These are phyloP conservation scores for Momotus momota DNA, from an alignment of 2,797 vertebrate genomes.

Conservation along the genomic window DNA sequence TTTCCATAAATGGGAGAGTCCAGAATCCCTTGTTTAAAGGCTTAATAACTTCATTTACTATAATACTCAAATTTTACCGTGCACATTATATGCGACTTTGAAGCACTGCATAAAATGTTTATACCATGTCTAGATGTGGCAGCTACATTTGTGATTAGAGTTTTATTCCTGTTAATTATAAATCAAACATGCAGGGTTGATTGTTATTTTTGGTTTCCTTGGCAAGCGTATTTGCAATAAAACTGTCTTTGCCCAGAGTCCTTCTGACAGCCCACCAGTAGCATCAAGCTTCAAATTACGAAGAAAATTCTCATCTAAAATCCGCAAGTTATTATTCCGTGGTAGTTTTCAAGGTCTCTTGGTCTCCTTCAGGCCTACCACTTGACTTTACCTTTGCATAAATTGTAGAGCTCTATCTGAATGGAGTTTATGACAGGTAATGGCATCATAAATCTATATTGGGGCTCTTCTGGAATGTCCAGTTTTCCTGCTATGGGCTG, in stretches of 20 bases:
- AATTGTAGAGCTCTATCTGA: neutral
- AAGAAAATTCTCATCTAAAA: neutral
- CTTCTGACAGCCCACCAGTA: neutral
- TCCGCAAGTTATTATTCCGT: neutral
- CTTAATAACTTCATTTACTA: conserved; percentile 34
- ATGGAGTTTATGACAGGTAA: neutral
- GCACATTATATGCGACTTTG: conserved; percentile 3
- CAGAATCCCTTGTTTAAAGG: conserved; percentile 30
- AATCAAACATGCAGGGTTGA: neutral
- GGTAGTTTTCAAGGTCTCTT: neutral
- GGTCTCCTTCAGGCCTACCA: neutral
- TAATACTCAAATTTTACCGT: conserved; percentile 16
- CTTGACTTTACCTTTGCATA: conserved; percentile 17
- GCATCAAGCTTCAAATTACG: neutral
- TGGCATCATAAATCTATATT: neutral
- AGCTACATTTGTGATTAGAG: neutral
- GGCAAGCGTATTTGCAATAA: conserved; percentile 2
- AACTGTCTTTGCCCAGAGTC: neutral
- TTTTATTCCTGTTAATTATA: conserved; percentile 58
- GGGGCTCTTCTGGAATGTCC: neutral
- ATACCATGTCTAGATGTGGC: neutral
- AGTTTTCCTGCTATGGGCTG: neutral
- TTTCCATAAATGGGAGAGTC: neutral
- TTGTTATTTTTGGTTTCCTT: neutral
- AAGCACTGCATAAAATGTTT: conserved; percentile 38